Percentiles rank a stretch among this genome's conserved stretches.
Conservation (phyloP, 37 sponge, comb jelly and placozoan genomes). For the Crambe crambe region DNA sequence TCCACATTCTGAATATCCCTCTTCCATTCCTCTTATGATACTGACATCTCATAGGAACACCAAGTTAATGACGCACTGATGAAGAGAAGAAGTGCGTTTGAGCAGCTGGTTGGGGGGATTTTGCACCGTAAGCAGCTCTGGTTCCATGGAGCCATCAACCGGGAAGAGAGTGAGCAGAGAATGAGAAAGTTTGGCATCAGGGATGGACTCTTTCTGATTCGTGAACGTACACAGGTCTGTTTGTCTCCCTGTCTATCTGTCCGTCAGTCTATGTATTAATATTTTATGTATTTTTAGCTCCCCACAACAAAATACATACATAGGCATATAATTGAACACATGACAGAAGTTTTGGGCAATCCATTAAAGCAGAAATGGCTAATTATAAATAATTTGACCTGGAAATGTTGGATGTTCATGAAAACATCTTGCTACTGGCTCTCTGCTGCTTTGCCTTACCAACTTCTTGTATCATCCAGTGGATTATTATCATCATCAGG, state of each 20-base stretch:
- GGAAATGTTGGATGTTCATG: too few species aligned
- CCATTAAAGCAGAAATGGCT: too few species aligned
- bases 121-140: slow-evolving; percentile 81
- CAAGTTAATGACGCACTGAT: slow-evolving; percentile 77
- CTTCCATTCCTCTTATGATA: not conserved
- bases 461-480: too few species aligned
- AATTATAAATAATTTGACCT: too few species aligned
- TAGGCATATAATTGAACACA: too few species aligned
- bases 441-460: too few species aligned
- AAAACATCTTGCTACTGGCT: too few species aligned
- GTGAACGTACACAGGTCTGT: slow-evolving; percentile 72
- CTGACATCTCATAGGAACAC: slow-evolving; percentile 47
- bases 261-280: not conserved
- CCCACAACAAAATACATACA: too few species aligned
- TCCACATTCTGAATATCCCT: too few species aligned
- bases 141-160: slow-evolving; percentile 82
- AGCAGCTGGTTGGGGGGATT: slow-evolving; percentile 83
- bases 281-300: not conserved
- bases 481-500: too few species aligned
- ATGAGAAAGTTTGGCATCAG: slow-evolving; percentile 49
- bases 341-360: too few species aligned
- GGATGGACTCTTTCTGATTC: slow-evolving; percentile 75
- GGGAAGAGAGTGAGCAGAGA: slow-evolving; percentile 79
- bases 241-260: too few species aligned
- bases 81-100: slow-evolving; percentile 74